Conservation (phyloP, 2,797 vertebrate genomes). For the Mycteria americana region DNA sequence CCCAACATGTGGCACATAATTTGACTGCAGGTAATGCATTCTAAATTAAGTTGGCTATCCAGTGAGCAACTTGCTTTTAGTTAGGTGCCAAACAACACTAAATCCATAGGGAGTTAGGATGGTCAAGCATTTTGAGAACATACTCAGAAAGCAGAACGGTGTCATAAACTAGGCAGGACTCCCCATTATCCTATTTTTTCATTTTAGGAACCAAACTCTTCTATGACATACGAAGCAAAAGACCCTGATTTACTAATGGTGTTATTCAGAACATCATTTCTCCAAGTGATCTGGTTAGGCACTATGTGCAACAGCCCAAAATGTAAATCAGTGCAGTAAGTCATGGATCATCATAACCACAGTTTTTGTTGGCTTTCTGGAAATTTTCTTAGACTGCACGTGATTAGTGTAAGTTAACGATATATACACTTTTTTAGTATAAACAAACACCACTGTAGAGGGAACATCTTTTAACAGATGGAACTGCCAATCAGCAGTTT, state of each 20-base stretch:
- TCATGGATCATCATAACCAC: background rate
- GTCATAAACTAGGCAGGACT: background rate
- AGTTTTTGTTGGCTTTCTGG: background rate
- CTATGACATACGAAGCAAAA: background rate
- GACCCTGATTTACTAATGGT: background rate
- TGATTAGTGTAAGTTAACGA: background rate
- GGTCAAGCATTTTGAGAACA: background rate
- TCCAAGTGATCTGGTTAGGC: background rate
- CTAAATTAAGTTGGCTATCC: background rate
- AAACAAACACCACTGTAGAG: background rate
- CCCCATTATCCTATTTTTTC: background rate
- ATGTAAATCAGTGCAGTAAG: background rate
- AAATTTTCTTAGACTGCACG: background rate
- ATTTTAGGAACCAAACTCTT: background rate
- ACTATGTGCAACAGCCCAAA: background rate
- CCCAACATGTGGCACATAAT: background rate
- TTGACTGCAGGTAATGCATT: background rate
- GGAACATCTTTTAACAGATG: background rate
- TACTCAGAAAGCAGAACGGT: background rate
- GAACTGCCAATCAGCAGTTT: background rate
- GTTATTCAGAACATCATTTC: background rate
- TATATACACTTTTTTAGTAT: background rate
- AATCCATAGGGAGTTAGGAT: background rate
- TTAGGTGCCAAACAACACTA: background rate
- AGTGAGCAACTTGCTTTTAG: background rate